Base-by-base conservation (phyloP, 2,113 vertebrate species). In the Ameiurus melas region DNA sequence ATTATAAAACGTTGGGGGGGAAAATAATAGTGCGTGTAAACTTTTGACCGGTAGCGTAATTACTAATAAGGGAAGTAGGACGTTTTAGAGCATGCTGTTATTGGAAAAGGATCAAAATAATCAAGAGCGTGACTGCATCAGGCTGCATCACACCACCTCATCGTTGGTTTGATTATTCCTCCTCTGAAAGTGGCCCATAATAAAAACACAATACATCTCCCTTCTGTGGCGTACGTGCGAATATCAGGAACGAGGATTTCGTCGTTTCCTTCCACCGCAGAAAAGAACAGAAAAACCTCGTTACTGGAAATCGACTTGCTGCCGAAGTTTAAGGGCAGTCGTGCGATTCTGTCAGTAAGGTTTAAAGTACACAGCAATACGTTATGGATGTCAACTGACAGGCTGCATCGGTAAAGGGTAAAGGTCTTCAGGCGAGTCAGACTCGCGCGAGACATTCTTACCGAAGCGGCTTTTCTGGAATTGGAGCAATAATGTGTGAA, bases 361-460 rank as follows among this genome's bases (percentile, higher is more conserved):
- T 80, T 80, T 80, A 55, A 55, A 80, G 51, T 30, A 20, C 51
- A 30, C 7, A 2, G n/a, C 43, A 55, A 19, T 79, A 20, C 51
- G 3, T 79, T 19, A 53, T 0, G 4, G 27, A 55, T 33, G 55
- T 3, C n/a, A 80, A 57, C 30, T 33, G n/a, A 80, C 77, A 57
- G 27, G 16, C 16, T 57, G 77, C 0, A n/a, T n/a, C n/a, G n/a
- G n/a, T n/a, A n/a, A 80, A 17, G 3, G 4, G 51, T 55, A 57
- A 80, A 55, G 51, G 77, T 78, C 43, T 78, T 47, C 5, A 3
- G 75, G 51, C n/a, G 75, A 78, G 75, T 78, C 75, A 78, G 75
- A n/a, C 36, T 36, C 36, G 36, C 25, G 13, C 5, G 5, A 39
- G 33, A 20, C 19, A 1, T 9, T 25, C 39, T 51, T 13, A n/a